Percentiles rank a stretch among this genome's conserved stretches.
Conservation (phyloP, 2,888 invertebrate genomes). For the Hirtodrosophila trivittata region DNA sequence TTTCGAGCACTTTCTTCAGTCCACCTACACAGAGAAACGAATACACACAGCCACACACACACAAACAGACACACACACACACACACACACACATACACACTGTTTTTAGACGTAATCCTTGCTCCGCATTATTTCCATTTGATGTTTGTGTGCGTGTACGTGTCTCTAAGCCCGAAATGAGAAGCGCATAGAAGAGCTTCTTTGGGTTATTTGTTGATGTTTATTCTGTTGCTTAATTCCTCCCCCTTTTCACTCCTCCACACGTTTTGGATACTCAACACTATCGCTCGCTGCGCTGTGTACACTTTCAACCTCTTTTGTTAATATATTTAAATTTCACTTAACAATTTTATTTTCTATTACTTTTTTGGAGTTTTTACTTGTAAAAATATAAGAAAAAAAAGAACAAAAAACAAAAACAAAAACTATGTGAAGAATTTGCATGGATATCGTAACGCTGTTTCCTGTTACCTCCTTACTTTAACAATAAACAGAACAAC, state of each 20-base stretch:
- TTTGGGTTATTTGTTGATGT: conserved; percentile 13
- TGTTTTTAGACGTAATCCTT: conserved; percentile 28
- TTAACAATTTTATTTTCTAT: conserved; percentile 17
- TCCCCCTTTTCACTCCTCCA: conserved; percentile 7
- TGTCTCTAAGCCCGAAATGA: conserved; percentile 5
- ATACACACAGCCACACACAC: too few relatives aligned
- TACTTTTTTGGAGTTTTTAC: conserved; percentile 24
- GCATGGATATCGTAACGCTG: conserved; percentile 83
- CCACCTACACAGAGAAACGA: conserved; percentile 14
- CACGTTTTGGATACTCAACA: conserved; percentile 29
- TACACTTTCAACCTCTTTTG: conserved; percentile 24
- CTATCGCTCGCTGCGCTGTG: conserved; percentile 36
- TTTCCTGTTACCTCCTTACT: conserved; percentile 67
- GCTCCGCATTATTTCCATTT: conserved; percentile 48
- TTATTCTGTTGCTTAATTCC: conserved; percentile 37
- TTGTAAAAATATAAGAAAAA: conserved; percentile 71
- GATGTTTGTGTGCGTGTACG: conserved; percentile 40
- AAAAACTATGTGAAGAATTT: conserved; percentile 81
- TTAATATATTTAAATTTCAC: conserved; percentile 32
- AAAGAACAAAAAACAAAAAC: conserved; percentile 49
- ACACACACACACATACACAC: not conserved
- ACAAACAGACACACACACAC: not conserved
- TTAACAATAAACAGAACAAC: conserved; percentile 31
- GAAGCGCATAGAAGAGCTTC: conserved; percentile 19
- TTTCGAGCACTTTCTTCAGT: conserved; percentile 48